These are phyloP conservation scores for Phymorhynchus buccinoides DNA, from an alignment of 1,140 invertebrate genomes.

Conservation along the genomic window DNA sequence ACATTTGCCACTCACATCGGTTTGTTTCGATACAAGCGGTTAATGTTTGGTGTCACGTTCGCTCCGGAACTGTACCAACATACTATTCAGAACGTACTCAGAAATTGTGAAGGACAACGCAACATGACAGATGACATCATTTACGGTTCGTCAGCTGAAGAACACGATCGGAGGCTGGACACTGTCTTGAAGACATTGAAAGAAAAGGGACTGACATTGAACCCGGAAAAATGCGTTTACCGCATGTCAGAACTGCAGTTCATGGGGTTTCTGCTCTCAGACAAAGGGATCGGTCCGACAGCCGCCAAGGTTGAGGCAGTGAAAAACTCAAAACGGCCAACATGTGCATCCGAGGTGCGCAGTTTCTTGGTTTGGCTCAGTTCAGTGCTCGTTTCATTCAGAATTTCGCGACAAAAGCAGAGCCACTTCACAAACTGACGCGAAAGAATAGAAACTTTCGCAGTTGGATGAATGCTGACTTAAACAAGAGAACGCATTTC, in stretches of 20 bases:
- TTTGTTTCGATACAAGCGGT: conserved; percentile 50
- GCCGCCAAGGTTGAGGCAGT: not conserved
- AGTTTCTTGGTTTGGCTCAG: too few species aligned
- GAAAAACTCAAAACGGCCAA: not conserved
- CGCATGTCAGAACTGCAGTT: conserved; percentile 22
- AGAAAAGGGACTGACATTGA: conserved; percentile 29
- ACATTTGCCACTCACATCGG: conserved; percentile 53
- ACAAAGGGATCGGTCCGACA: too few species aligned
- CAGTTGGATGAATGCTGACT: too few species aligned
- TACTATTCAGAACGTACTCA: conserved; percentile 42
- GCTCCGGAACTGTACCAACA: conserved; percentile 52
- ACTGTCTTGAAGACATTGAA: conserved; percentile 9
- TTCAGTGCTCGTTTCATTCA: too few species aligned
- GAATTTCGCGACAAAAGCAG: too few species aligned
- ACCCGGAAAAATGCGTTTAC: conserved; percentile 22
- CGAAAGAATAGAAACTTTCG: too few species aligned
- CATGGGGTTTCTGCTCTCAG: conserved; percentile 2
- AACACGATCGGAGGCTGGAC: conserved; percentile 43
- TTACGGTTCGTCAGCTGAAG: conserved; percentile 38
- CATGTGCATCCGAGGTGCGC: not conserved
- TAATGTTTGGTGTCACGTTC: conserved; percentile 51
- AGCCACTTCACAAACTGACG: too few species aligned
- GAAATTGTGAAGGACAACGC: conserved; percentile 40
- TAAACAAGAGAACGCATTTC: too few species aligned
- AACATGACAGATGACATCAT: conserved; percentile 55